Evolutionary conservation across 1,140 invertebrate genomes (phyloP).

Genomic region (Chironomus striatipennis): DNA sequence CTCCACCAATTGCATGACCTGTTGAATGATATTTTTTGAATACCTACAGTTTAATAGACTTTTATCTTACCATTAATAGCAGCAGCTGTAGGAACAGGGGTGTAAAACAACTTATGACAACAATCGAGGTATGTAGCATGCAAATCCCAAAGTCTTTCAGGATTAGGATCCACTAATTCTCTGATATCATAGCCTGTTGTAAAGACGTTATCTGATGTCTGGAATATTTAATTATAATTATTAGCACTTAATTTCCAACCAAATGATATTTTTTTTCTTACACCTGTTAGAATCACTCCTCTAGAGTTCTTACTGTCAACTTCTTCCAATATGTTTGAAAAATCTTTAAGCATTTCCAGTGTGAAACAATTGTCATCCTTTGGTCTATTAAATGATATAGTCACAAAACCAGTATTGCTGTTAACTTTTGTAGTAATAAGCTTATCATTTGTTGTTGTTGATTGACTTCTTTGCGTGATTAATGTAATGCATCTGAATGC

Average conservation of each 20-base stretch:
- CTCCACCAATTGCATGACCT: constrained; percentile 71
- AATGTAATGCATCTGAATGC: not conserved
- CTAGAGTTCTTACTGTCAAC: constrained; percentile 57
- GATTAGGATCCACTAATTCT: constrained; percentile 75
- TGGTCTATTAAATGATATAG: not conserved
- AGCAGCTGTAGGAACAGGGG: constrained; percentile 61
- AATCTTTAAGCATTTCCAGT: not conserved
- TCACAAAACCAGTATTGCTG: constrained; percentile 47
- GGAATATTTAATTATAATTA: too few relatives aligned
- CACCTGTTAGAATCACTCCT: constrained; percentile 74
- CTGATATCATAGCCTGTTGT: constrained; percentile 76
- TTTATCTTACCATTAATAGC: constrained; percentile 57
- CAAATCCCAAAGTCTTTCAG: constrained; percentile 56
- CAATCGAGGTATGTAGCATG: constrained; percentile 70
- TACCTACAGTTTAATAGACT: too few relatives aligned
- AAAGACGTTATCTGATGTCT: constrained; percentile 66
- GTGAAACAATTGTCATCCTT: not conserved
- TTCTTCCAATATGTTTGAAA: constrained; percentile 50
- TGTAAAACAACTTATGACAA: constrained; percentile 68
- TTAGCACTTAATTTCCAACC: too few relatives aligned
- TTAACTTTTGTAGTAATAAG: constrained; percentile 46
- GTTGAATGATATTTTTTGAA: too few relatives aligned
- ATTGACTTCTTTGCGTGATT: not conserved
- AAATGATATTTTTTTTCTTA: too few relatives aligned
- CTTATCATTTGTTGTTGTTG: not conserved